A percentile compares a stretch with the other conserved stretches of the same genome.
phyloP scores from a whole-genome alignment of 1,140 invertebrate species.

The Prorops nasuta region DNA sequence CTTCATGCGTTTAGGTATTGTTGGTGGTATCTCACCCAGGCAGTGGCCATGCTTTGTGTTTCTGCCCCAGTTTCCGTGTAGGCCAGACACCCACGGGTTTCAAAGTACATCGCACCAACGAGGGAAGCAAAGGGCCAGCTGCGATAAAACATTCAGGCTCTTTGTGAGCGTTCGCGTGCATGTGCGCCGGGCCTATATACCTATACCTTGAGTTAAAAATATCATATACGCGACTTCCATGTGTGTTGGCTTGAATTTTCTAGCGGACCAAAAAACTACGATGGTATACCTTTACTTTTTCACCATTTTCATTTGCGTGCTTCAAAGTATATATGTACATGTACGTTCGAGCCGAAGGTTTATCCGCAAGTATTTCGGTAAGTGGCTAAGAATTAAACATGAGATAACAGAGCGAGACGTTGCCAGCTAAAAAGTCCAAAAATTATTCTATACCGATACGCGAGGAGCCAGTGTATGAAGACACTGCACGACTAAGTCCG shows the following conservation, averaged over 20 bases:
- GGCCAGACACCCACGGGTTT: conserved; percentile 36
- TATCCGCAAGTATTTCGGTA: not conserved
- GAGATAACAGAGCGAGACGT: conserved; percentile 11
- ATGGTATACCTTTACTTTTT: no score
- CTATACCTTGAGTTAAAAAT: conserved; percentile 50
- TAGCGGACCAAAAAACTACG: not conserved
- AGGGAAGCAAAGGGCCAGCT: conserved; percentile 34
- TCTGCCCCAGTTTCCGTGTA: conserved; percentile 47
- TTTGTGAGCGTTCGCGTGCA: conserved; percentile 20
- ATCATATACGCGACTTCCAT: conserved; percentile 26
- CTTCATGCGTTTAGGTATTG: conserved; percentile 45
- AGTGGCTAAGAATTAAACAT: conserved; percentile 12
- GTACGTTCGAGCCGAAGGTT: not conserved
- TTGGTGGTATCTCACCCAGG: conserved; percentile 45
- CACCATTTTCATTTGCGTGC: no score
- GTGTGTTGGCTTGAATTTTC: conserved; percentile 9
- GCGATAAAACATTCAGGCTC: conserved; percentile 51
- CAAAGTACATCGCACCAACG: conserved; percentile 28
- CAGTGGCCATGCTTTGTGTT: conserved; percentile 49
- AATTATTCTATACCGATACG: conserved; percentile 16
- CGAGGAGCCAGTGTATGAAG: not conserved
- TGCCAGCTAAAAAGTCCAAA: conserved; percentile 5
- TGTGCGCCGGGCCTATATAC: conserved; percentile 9
- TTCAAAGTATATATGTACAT: no score
- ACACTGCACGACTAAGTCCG: conserved; percentile 4